These are phyloP conservation scores for Cataglyphis hispanica DNA, from an alignment of 1,140 invertebrate species.

Conservation along the genomic window DNA sequence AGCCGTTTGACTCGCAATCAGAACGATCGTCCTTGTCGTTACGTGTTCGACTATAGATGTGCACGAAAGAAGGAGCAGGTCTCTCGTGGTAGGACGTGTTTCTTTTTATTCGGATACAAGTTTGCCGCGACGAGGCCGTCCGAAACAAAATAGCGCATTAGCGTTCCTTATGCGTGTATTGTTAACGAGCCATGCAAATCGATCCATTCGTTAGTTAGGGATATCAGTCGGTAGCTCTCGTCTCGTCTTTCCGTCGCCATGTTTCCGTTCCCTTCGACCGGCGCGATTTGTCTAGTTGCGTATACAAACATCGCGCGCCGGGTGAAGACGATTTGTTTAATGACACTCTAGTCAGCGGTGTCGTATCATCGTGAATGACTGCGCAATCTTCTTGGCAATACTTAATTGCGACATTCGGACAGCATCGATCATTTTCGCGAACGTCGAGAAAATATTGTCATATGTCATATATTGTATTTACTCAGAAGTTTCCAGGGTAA, in stretches of 20 bases:
- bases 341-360: constrained; percentile 37
- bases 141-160: constrained; percentile 75
- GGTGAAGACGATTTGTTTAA: constrained; percentile 64
- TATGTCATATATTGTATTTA: not conserved
- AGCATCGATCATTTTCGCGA: constrained; percentile 24
- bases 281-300: constrained; percentile 73
- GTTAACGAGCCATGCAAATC: constrained; percentile 76
- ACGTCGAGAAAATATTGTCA: not conserved
- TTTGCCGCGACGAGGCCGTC: constrained; percentile 66
- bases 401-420: constrained; percentile 13
- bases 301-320: constrained; percentile 55
- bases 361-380: constrained; percentile 28
- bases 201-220: constrained; percentile 72
- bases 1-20: not conserved
- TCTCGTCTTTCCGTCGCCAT: constrained; percentile 66
- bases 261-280: constrained; percentile 62
- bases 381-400: constrained; percentile 36
- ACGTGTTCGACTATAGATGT: constrained; percentile 12
- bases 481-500: not conserved
- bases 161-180: constrained; percentile 73
- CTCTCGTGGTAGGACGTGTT: constrained; percentile 10
- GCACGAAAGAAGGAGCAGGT: not conserved
- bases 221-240: constrained; percentile 70
- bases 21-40: constrained; percentile 55
- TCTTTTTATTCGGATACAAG: constrained; percentile 48